These are phyloP conservation scores for Drosophila picticornis DNA, from an alignment of 2,888 invertebrate species.

Conservation along the genomic window DNA sequence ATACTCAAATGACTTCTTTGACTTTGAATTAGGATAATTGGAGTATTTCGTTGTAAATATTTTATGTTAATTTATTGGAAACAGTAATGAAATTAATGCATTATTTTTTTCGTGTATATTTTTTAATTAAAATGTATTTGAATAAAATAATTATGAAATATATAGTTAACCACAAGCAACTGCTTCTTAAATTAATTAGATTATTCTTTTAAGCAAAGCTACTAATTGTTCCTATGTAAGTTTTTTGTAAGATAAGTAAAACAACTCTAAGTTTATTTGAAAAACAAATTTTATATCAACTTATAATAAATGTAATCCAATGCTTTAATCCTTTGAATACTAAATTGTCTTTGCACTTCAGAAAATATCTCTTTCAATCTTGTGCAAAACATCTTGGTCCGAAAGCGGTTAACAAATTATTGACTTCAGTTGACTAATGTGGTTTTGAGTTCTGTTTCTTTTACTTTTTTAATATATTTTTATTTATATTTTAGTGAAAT, in stretches of 20 bases:
- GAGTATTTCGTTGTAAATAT: neutral
- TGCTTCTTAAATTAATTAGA: neutral
- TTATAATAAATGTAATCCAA: neutral
- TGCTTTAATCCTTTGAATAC: neutral
- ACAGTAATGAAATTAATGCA: neutral
- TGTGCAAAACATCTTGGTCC: no score
- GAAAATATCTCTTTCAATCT: neutral
- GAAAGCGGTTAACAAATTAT: constrained; percentile 17
- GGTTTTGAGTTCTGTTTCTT: neutral
- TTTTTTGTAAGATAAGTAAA: neutral
- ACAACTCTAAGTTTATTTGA: neutral
- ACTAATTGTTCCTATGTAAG: neutral
- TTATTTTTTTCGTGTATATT: neutral
- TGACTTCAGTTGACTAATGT: constrained; percentile 21
- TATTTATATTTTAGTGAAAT: constrained; percentile 24
- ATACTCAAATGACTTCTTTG: neutral
- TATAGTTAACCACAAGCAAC: neutral
- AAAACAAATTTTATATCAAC: neutral
- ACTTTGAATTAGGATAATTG: neutral
- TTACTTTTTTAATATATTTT: neutral
- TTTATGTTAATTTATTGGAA: neutral
- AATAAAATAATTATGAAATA: neutral
- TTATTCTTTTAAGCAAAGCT: neutral
- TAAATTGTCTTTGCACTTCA: neutral
- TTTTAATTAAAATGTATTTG: neutral